A percentile compares a stretch with the other conserved stretches of the same genome.
Evolutionary conservation across 23 tunicate genomes (phyloP).

Genomic region (Phallusia fumigata): DNA sequence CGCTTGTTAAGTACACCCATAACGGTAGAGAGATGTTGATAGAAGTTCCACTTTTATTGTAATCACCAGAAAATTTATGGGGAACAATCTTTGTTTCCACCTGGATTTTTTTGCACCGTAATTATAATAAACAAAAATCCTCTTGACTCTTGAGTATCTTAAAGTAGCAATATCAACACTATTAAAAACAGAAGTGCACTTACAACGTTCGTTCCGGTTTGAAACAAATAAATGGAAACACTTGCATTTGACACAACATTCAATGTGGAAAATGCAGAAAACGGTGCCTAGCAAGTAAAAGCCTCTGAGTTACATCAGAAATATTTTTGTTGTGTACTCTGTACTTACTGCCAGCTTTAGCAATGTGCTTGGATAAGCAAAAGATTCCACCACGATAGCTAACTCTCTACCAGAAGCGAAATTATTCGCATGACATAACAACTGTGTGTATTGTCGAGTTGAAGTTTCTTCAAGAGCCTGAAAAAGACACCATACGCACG

Average conservation of each 20-base stretch:
- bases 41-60: neutral
- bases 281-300: neutral
- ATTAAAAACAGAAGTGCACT: neutral
- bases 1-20: conserved; percentile 46
- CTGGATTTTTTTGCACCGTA: neutral
- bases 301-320: neutral
- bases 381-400: neutral
- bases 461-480: neutral
- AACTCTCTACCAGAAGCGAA: neutral
- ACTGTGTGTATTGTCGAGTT: neutral
- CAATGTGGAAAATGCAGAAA: neutral
- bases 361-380: conserved; percentile 19
- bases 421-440: neutral
- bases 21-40: neutral
- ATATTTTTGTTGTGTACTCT: neutral
- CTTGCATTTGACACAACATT: neutral
- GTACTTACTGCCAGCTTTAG: neutral
- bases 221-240: neutral
- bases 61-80: neutral
- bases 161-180: neutral
- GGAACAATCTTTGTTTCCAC: neutral
- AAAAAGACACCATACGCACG: no score
- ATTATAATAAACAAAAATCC: neutral
- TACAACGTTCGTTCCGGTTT: neutral
- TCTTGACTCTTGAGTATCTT: neutral